Evolutionary conservation across 2,888 invertebrate genomes (phyloP).

Genomic region (Elegia similella): DNA sequence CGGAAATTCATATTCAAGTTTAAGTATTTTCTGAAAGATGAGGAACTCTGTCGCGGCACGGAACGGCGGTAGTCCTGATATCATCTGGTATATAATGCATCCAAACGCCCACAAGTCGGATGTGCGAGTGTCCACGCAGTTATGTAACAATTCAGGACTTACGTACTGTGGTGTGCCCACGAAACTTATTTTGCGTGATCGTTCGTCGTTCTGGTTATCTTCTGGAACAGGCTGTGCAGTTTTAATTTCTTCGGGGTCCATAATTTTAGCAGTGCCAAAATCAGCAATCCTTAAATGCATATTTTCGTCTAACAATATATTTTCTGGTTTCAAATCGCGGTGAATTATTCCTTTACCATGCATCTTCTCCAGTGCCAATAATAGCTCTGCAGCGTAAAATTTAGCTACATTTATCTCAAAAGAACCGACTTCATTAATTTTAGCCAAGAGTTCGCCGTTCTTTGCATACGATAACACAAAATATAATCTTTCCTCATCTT

Average conservation of each 20-base stretch:
- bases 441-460: constrained; percentile 95
- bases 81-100: constrained; percentile 98
- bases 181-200: constrained; percentile 90
- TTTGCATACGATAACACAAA: constrained; percentile 97
- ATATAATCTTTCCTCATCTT: constrained; percentile 94
- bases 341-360: constrained; percentile 95
- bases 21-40: constrained; percentile 97
- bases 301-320: constrained; percentile 95
- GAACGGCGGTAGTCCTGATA: constrained; percentile 96
- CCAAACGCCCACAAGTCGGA: constrained; percentile 99
- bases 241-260: constrained; percentile 69
- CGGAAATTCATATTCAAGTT: constrained; percentile 94
- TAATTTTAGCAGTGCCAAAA: constrained; percentile 97
- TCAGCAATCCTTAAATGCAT: constrained; percentile 99
- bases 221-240: constrained; percentile 42
- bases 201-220: constrained; percentile 63
- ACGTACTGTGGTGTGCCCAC: constrained; percentile 99
- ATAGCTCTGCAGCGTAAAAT: constrained; percentile 97
- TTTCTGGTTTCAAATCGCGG: constrained; percentile 98
- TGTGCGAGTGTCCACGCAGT: constrained; percentile 87
- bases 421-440: constrained; percentile 94
- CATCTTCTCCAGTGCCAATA: constrained; percentile 95
- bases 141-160: constrained; percentile 96
- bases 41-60: constrained; percentile 95
- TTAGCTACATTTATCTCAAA: constrained; percentile 94